A percentile compares a stretch with the other conserved stretches of the same genome.
Evolutionary conservation across 2,888 invertebrate species (phyloP).

Genomic region (Lissocephala sabroskyi): DNA sequence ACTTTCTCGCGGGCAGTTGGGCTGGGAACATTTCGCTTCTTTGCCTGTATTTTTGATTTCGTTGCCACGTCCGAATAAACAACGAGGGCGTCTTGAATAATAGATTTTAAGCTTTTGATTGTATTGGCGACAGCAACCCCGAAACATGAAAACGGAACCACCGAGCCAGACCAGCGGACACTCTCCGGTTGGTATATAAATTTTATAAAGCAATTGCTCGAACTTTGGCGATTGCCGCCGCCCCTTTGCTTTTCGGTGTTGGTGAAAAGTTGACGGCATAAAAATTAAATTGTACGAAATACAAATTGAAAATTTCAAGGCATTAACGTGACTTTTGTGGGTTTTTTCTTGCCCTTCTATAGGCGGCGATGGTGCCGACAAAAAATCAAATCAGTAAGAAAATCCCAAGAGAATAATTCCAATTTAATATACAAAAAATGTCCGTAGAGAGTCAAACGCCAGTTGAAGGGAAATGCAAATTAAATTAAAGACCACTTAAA

Average conservation of each 20-base stretch:
- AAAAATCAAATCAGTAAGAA: too few relatives aligned
- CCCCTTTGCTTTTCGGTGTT: too few relatives aligned
- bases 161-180: not conserved
- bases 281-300: constrained; percentile 38
- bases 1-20: too few relatives aligned
- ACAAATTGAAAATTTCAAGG: constrained; percentile 43
- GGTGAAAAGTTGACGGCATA: constrained; percentile 16
- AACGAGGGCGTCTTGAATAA: constrained; percentile 45
- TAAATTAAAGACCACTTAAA: too few relatives aligned
- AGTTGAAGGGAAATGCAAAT: too few relatives aligned
- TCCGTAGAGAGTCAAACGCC: too few relatives aligned
- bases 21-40: too few relatives aligned
- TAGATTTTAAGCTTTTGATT: constrained; percentile 57
- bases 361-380: too few relatives aligned
- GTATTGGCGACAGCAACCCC: constrained; percentile 33
- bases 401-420: too few relatives aligned
- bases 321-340: constrained; percentile 34
- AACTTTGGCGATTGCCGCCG: too few relatives aligned
- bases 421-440: too few relatives aligned
- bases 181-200: not conserved
- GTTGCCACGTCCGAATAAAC: constrained; percentile 37
- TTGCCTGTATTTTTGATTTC: constrained; percentile 16
- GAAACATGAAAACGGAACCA: constrained; percentile 2
- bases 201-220: constrained; percentile 20
- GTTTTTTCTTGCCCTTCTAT: constrained; percentile 15